A percentile compares a stretch with the other conserved stretches of the same genome.
These are phyloP conservation scores for Hydrotaea cyrtoneurina DNA, from an alignment of 2,888 invertebrate genomes.

Conservation along the genomic window DNA sequence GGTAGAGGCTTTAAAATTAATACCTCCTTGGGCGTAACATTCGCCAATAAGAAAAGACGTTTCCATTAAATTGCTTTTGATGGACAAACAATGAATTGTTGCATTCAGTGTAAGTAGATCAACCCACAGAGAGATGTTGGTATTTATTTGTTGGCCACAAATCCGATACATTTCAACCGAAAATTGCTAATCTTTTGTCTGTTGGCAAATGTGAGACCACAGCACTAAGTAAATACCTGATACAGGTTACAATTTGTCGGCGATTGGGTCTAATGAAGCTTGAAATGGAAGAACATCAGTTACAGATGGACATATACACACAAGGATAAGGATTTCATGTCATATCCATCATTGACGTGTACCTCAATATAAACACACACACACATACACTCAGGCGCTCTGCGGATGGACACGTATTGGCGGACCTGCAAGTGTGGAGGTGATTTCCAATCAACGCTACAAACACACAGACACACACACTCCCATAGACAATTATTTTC, in stretches of 20 bases:
- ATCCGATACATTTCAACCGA: background rate
- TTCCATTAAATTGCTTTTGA: too few species aligned
- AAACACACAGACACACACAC: background rate
- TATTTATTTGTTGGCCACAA: background rate
- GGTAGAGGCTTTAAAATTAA: too few species aligned
- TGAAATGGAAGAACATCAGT: constrained; percentile 45
- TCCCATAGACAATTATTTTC: constrained; percentile 12
- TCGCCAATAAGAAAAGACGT: too few species aligned
- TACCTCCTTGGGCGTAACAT: too few species aligned
- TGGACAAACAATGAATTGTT: too few species aligned
- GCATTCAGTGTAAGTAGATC: too few species aligned
- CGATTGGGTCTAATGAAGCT: constrained; percentile 33
- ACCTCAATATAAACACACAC: constrained; percentile 2
- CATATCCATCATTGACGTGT: background rate
- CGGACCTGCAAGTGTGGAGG: constrained; percentile 17
- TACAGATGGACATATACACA: constrained; percentile 30
- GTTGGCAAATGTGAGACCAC: background rate
- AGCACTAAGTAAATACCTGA: background rate
- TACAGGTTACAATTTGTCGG: constrained; percentile 21
- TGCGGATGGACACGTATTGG: background rate
- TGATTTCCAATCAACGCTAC: constrained; percentile 2
- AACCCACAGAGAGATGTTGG: background rate
- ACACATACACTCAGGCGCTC: constrained; percentile 30
- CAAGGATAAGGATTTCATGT: background rate
- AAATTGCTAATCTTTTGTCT: background rate